Percentiles rank a stretch among this genome's conserved stretches.
Evolutionary conservation across 2,797 vertebrate species (phyloP).

Genomic region (Loris lydekkerianus): DNA sequence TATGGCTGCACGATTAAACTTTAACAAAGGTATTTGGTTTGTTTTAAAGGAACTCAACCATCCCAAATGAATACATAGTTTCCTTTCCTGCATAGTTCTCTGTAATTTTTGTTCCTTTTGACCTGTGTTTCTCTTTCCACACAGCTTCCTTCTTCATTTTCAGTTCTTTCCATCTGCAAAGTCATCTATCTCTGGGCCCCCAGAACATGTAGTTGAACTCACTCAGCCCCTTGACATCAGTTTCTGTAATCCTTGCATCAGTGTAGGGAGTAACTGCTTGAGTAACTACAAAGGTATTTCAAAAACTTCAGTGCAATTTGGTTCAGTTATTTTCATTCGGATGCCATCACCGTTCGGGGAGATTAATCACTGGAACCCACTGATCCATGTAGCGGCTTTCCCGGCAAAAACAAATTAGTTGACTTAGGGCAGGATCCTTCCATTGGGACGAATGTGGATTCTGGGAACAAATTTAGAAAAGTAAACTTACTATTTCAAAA

Average conservation of each 20-base stretch:
- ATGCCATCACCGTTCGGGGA: conserved; percentile 94
- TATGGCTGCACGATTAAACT: conserved; percentile 81
- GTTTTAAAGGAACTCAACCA: conserved; percentile 70
- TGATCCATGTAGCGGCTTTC: conserved; percentile 96
- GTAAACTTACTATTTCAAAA: neutral
- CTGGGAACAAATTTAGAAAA: conserved; percentile 86
- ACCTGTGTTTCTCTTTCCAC: conserved; percentile 67
- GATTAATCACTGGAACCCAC: conserved; percentile 97
- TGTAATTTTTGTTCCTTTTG: conserved; percentile 77
- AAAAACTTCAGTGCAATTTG: conserved; percentile 90
- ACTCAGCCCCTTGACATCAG: conserved; percentile 87
- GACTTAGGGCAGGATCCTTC: conserved; percentile 95
- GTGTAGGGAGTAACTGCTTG: conserved; percentile 89
- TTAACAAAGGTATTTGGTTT: conserved; percentile 71
- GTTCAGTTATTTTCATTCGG: conserved; percentile 83
- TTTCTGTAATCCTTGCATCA: conserved; percentile 86
- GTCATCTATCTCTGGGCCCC: conserved; percentile 87
- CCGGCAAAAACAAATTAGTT: conserved; percentile 96
- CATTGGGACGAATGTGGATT: conserved; percentile 94
- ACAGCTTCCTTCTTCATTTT: conserved; percentile 76
- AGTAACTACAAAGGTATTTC: conserved; percentile 90
- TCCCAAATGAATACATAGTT: conserved; percentile 73
- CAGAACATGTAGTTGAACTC: conserved; percentile 86
- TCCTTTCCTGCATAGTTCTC: conserved; percentile 70
- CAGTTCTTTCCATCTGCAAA: conserved; percentile 86